Conservation (phyloP, 2,113 vertebrate species). For the Tiliqua scincoides region DNA sequence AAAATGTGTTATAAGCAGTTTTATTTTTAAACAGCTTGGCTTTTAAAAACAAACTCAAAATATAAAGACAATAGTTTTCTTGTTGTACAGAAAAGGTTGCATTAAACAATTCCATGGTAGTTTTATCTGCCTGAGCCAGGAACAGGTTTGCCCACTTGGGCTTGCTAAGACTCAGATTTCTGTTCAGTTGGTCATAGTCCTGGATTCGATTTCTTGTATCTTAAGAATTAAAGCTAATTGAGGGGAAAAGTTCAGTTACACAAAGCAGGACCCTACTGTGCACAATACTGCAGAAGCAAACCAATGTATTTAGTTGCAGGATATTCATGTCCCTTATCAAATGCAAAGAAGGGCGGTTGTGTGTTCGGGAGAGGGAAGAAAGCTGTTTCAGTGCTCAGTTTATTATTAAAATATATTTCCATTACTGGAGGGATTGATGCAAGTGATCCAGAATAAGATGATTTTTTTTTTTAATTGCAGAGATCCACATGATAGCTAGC, state of each 20-base stretch:
- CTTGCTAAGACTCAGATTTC: conserved; percentile 62
- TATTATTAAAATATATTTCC: not conserved
- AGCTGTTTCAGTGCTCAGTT: not conserved
- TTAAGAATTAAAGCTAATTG: conserved; percentile 55
- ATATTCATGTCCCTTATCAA: not conserved
- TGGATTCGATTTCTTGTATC: conserved; percentile 61
- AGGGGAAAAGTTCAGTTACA: conserved; percentile 43
- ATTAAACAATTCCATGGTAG: conserved; percentile 66
- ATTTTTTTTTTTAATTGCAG: not conserved
- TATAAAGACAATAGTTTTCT: conserved; percentile 66
- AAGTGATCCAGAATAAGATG: not conserved
- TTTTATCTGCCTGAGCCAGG: conserved; percentile 62
- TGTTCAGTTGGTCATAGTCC: conserved; percentile 48
- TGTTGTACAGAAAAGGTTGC: conserved; percentile 70
- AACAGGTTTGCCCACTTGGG: conserved; percentile 70
- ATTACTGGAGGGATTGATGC: not conserved
- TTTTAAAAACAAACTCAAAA: conserved; percentile 72
- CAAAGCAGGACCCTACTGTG: conserved; percentile 30
- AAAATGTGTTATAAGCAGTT: conserved; percentile 67
- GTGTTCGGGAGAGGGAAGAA: not conserved
- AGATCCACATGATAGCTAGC: not conserved
- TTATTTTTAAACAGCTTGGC: conserved; percentile 63
- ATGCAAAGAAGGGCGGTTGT: not conserved
- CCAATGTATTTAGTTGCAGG: conserved; percentile 24
- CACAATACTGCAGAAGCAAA: conserved; percentile 29